Base-by-base conservation (phyloP, 2,797 vertebrate genomes). In the Acanthurus lineatus region DNA sequence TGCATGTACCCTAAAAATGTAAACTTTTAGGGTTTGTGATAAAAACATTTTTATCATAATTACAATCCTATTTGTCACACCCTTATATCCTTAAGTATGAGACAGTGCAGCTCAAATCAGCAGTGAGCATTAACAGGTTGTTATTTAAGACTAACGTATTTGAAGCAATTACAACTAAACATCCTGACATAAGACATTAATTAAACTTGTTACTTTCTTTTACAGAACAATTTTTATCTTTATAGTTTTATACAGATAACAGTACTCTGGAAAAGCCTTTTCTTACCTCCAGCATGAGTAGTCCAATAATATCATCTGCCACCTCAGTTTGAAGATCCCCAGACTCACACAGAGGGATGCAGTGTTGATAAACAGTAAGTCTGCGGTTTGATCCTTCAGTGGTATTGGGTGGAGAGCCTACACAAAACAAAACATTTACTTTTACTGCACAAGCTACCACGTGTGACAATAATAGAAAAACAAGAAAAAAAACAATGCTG, bases 261-360 rank as follows among this genome's bases (percentile, higher is more conserved):
- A 32, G 28, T 32, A 32, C 28, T 49, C 3, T 48, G 22, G 6
- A 54, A 28, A 28, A 62, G 22, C 19, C 2, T 9, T 73, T 25
- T 10, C 58, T 88, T 89, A 99, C 98, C 97, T 99, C 98, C 69
- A 99, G 90, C 98, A 99, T 99, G 49, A 99, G 94, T 61, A 99
- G 86, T 57, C 97, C 97, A 63, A 97, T 95, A 64, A 99, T 96
- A 85, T 99, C 97, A 65, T 97, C 95, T 3, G 94, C 97, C 61
- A 97, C 95, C 77, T 97, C 94, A 73, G 95, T 83, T 77, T 96
- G 96, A 61, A 99, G 92, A 67, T 99, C 97, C 35, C 98, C 97
- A 0, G 98, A 99, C 78, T 99, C 97, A 91, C 98, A 97, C 7
- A 99, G 92, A 0, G 93, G 95, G 84, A 98, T 71, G 32, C 96